phyloP scores from a whole-genome alignment of 2,888 invertebrate genomes.

The Byasa hedistus region DNA sequence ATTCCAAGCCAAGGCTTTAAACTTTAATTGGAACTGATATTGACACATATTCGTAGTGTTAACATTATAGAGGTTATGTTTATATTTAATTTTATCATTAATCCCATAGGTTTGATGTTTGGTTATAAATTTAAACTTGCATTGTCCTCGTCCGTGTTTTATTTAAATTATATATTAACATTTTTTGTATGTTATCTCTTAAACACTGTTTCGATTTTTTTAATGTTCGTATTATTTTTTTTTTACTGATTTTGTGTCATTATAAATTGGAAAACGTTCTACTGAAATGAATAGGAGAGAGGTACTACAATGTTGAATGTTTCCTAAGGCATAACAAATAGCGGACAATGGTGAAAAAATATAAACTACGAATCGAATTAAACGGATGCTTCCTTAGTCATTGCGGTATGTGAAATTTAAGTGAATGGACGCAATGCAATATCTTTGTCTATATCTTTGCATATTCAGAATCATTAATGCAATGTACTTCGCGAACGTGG shows the following conservation, averaged over 20 bases:
- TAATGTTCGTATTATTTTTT: too few relatives aligned
- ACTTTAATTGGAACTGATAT: conserved; percentile 1
- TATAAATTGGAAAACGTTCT: too few relatives aligned
- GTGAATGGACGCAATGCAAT: conserved; percentile 24
- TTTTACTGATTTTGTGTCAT: too few relatives aligned
- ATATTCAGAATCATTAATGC: conserved; percentile 42
- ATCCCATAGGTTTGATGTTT: too few relatives aligned
- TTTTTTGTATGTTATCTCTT: too few relatives aligned
- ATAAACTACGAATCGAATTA: conserved; percentile 16
- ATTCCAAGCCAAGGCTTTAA: conserved; percentile 7
- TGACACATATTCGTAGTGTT: neutral
- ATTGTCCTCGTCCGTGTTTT: too few relatives aligned
- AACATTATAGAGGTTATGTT: too few relatives aligned
- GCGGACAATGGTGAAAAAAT: conserved; percentile 21
- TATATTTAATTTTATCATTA: too few relatives aligned
- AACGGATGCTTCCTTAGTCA: conserved; percentile 9
- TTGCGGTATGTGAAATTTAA: conserved; percentile 12
- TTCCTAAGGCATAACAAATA: conserved; percentile 21
- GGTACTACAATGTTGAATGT: conserved; percentile 22
- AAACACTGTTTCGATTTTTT: too few relatives aligned
- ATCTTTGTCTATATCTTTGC: conserved; percentile 37
- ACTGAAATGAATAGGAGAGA: too few relatives aligned
- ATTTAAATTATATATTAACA: too few relatives aligned
- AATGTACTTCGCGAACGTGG: conserved; percentile 54
- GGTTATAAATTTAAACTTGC: too few relatives aligned